Evolutionary conservation across 2,113 vertebrate species (phyloP), one percentile per base, ranked within the genome.

Genomic region (Siniperca knerii): DNA sequence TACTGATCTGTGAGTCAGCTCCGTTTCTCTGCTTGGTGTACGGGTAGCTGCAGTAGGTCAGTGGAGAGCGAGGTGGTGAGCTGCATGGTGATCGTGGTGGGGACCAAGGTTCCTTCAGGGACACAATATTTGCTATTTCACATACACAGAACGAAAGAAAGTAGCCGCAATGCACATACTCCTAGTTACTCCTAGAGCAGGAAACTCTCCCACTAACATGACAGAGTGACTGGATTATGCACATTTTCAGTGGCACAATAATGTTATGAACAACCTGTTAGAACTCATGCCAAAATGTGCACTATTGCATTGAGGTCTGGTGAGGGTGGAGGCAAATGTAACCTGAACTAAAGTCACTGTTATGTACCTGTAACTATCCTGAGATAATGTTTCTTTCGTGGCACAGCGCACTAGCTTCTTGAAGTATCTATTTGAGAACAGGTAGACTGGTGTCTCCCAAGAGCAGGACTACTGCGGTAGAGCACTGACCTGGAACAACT

Each of bases 31-130:
- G 91, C 89, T 96, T 95, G 81, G 90, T 25, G 87, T 97, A 96
- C n/a, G 93, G 93, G 72, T 96, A 94, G 93, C 93, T 94, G 92
- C 93, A 96, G 90, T 97, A 97, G 75, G 92, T 93, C 82, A 94
- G 94, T 0, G 97, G 97, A 54, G 98, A 98, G 89, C 92, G 90
- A 84, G 97, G 96, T 29, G 97, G 97, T 4, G 97, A 98, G 68
- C 92, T 93, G 71, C 95, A 85, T 0, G 97, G 97, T 12, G 97
- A 98, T 85, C 93, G 93, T 0, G 95, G 92, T 4, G 96, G 95
- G 61, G 96, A 97, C 94, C 96, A 95, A n/a, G 93, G 60, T 71
- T 98, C 98, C 97, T 98, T 88, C 50, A 77, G 64, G 21, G 21
- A 77, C 15, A 87, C 3, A 20, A 29, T 12, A 68, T 67, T 46